These are phyloP conservation scores for Eupeodes latifasciatus DNA, from an alignment of 2,888 invertebrate species.

Conservation along the genomic window DNA sequence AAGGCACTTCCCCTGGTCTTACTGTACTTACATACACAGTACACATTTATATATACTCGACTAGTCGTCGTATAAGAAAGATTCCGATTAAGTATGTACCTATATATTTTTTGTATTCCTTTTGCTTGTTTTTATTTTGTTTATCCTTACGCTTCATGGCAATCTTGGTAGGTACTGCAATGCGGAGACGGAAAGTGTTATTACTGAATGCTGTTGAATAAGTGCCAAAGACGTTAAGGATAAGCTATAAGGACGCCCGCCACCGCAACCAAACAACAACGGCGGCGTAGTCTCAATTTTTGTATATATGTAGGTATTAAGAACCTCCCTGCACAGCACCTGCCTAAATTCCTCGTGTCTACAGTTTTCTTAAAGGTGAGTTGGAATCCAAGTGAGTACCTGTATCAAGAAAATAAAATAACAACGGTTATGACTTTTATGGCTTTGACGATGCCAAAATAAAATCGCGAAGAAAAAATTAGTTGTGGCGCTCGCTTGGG, in stretches of 20 bases:
- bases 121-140: not conserved
- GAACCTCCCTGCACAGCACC: too few relatives aligned
- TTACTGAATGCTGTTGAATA: conserved; percentile 10
- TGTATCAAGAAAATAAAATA: too few relatives aligned
- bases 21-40: too few relatives aligned
- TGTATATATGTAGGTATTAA: too few relatives aligned
- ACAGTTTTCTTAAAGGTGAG: too few relatives aligned
- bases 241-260: not conserved
- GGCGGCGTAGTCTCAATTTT: not conserved
- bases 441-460: too few relatives aligned
- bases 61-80: not conserved
- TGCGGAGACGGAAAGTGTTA: conserved; percentile 29
- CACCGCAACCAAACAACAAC: not conserved
- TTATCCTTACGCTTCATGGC: conserved; percentile 28
- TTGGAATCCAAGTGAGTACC: too few relatives aligned
- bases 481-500: too few relatives aligned
- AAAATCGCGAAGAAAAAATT: too few relatives aligned
- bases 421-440: too few relatives aligned
- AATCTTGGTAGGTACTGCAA: conserved; percentile 33
- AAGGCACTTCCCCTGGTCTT: too few relatives aligned
- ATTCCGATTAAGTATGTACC: conserved; percentile 6
- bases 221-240: conserved; percentile 11
- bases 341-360: too few relatives aligned
- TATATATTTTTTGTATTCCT: not conserved
- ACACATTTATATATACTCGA: not conserved